These are phyloP conservation scores for Timandra comae DNA, from an alignment of 2,888 invertebrate genomes.

Conservation along the genomic window DNA sequence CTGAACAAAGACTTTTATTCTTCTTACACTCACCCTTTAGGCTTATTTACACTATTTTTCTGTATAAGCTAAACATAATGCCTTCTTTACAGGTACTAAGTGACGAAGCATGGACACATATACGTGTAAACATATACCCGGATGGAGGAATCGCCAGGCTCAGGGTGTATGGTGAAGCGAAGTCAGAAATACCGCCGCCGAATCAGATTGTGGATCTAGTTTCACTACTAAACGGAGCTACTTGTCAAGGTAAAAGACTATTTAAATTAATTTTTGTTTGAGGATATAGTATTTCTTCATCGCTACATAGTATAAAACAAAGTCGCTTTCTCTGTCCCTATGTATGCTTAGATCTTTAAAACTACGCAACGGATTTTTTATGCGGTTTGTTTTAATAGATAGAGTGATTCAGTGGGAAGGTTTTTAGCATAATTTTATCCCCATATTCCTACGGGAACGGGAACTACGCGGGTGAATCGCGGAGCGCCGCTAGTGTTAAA, in stretches of 20 bases:
- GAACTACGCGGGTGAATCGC: no score
- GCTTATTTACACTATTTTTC: neutral
- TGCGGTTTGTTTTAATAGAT: no score
- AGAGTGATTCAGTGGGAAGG: no score
- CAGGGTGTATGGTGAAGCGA: slow-evolving; percentile 74
- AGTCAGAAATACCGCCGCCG: slow-evolving; percentile 44
- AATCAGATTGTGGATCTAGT: slow-evolving; percentile 69
- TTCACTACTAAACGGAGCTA: slow-evolving; percentile 72
- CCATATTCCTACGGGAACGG: no score
- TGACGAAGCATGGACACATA: slow-evolving; percentile 74
- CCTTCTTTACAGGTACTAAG: slow-evolving; percentile 45
- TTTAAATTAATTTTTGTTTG: neutral
- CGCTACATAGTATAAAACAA: no score
- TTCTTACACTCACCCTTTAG: neutral
- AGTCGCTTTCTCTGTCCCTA: no score
- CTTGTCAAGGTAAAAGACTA: slow-evolving; percentile 61
- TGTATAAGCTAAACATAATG: neutral
- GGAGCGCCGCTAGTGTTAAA: no score
- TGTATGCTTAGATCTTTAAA: no score
- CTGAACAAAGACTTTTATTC: neutral
- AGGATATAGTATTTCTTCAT: neutral
- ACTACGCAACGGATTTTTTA: no score
- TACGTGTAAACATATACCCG: slow-evolving; percentile 79
- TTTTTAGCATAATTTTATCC: no score
- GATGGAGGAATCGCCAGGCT: slow-evolving; percentile 80